Conservation (phyloP, 1,140 invertebrate species). For the Neuroterus valhalla region DNA sequence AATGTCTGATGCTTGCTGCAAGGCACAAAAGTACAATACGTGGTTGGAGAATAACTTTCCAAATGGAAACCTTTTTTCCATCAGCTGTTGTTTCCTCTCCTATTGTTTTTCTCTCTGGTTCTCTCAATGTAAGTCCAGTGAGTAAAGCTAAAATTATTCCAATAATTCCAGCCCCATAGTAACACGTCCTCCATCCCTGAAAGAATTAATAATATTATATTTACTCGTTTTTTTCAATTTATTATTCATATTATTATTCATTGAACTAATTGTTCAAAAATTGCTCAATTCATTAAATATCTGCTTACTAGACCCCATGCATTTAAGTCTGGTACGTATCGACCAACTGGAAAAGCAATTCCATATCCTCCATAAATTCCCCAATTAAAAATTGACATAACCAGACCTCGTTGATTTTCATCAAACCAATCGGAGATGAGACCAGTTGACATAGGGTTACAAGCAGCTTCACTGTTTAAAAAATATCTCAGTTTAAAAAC, state of each 20-base stretch:
- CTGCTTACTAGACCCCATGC: constrained; percentile 82
- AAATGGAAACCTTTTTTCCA: constrained; percentile 78
- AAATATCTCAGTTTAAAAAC: background rate
- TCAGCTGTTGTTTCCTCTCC: constrained; percentile 74
- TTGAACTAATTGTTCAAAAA: constrained; percentile 20
- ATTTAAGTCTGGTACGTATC: constrained; percentile 88
- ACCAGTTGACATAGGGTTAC: constrained; percentile 90
- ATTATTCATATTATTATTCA: constrained; percentile 9
- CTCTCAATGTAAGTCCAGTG: constrained; percentile 85
- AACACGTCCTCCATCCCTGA: constrained; percentile 92
- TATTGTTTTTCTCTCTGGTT: constrained; percentile 84
- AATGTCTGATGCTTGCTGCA: constrained; percentile 92
- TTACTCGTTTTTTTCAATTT: background rate
- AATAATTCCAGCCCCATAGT: constrained; percentile 88
- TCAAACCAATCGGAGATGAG: constrained; percentile 91
- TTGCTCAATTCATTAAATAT: constrained; percentile 12
- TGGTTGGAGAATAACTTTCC: constrained; percentile 85
- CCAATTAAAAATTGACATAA: constrained; percentile 96
- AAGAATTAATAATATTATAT: constrained; percentile 23
- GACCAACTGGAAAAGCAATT: constrained; percentile 92
- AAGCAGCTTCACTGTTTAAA: constrained; percentile 85
- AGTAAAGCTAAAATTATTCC: constrained; percentile 85
- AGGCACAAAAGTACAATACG: constrained; percentile 87
- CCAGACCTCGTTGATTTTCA: constrained; percentile 87
- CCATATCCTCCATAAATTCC: constrained; percentile 96